Base-by-base conservation (phyloP, 35 echinoderm and acorn worm genomes). In the Ophiothrix spiculata region DNA sequence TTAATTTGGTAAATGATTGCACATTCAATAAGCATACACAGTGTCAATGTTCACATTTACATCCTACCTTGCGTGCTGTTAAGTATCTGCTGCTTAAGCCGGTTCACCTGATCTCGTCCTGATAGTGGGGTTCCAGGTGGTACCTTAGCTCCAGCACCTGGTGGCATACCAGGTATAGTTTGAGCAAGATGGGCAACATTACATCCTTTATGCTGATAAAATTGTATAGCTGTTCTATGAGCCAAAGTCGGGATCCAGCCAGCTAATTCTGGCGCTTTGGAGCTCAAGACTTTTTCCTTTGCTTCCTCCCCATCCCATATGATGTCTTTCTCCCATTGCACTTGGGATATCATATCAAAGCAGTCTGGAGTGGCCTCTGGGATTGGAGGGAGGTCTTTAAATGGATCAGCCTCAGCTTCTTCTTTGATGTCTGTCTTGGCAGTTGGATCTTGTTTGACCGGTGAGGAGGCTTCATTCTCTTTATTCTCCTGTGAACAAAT, bases 301-400 rank as follows among this genome's bases (percentile, higher is more conserved):
- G 86, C 92, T 39, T 99, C 96, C 46, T 99, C 96, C 0, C 87
- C 92, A 74, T 99, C 92, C 96, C 96, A 99, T 32, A 94, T 85
- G 82, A 99, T 82, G 45, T 94, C 92, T 33, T 90, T 91, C 84
- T 99, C 96, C 96, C 96, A 94, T 17, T 90, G 75, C 29, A 94
- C 81, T 80, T 99, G 96, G 34, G 86, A 78, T 32, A 99, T 87
- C 96, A 99, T 94, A 38, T 99, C 92, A 80, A 99, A 99, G 75
- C 88, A 91, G 19, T 99, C 96, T 16, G 90, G 85, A 12, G 83
- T 37, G 32, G 96, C 94, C 42, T 83, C 79, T 28, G 87, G 94
- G 31, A 93, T 90, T 23, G 75, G 46, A 34, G 87, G 90, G n/a
- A n/a, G 63, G 73, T 40, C 17, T 88, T 74, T 32, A n/a, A n/a